Evolutionary conservation across 2,113 vertebrate species (phyloP).

Genomic region (Ochotona curzoniae): DNA sequence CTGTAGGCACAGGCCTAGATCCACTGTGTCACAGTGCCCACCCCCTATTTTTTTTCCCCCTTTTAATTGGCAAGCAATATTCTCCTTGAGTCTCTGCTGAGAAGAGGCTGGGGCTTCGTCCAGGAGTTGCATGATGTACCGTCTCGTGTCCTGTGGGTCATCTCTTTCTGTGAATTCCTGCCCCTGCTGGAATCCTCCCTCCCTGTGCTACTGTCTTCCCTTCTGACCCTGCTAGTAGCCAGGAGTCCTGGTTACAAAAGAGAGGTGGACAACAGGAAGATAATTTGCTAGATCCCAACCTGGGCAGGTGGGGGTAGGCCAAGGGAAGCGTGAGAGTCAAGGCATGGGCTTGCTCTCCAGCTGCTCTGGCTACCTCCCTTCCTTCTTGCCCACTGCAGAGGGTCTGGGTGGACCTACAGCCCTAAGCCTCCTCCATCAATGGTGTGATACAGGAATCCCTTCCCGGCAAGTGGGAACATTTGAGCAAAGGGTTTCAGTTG

Average conservation of each 20-base stretch:
- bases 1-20: too few relatives aligned
- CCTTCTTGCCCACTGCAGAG: neutral
- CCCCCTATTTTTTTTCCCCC: too few relatives aligned
- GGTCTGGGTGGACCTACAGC: neutral
- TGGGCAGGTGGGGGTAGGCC: neutral
- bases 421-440: neutral
- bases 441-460: neutral
- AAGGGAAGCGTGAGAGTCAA: neutral
- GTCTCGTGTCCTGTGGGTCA: neutral
- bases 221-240: neutral
- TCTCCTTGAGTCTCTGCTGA: neutral
- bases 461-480: neutral
- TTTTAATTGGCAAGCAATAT: neutral
- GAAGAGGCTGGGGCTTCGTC: constrained; percentile 15
- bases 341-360: neutral
- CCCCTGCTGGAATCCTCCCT: neutral
- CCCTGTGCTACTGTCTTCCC: neutral
- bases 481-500: neutral
- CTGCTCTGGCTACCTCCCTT: neutral
- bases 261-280: neutral
- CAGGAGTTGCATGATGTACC: neutral
- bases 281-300: neutral
- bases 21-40: too few relatives aligned
- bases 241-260: neutral
- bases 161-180: too few relatives aligned